Evolutionary conservation across 2,888 invertebrate genomes (phyloP), one percentile per base, ranked within the genome.

Genomic region (Acleris cristana): DNA sequence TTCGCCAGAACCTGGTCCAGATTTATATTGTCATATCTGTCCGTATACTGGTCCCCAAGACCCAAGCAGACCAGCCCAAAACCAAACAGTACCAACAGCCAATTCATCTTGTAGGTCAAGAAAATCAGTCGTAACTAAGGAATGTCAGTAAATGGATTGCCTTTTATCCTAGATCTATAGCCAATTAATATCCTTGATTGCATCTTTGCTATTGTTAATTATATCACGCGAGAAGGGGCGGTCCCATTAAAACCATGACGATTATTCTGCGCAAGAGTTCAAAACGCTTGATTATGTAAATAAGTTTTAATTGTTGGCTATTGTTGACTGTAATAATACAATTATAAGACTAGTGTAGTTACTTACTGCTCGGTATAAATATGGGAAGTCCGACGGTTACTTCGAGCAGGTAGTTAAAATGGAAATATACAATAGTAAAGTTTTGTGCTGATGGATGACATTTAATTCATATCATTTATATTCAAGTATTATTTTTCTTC

Each of bases 11-110:
- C 94, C 73, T 94, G 93, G 69, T 95, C 95, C 70, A 96, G 71
- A 78, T 96, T 93, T 58, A 96, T 84, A 76, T 94, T 94, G 77
- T 95, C 95, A 75, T 94, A 96, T 76, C 94, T 94, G 44, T 92
- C 93, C 16, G 94, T 94, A 77, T 95, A 76, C 7, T 74, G 72
- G 60, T 66, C 69, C 21, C 53, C 68, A 7, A 59, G n/a, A 14
- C 67, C 40, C 53, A 69, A 53, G 19, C 64, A 65, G 4, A 64
- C 58, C 23, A 73, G 53, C 53, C 67, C 48, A n/a, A 57, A 55
- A 10, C 65, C 48, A 23, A 71, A 44, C 18, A 61, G 21, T 21
- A 73, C 55, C 2, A 73, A 61, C 10, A 78, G 40, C 69, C 73
- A 73, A 54, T 81, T 81, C 86, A 86, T 86, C 7, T 79, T 84